Base-by-base conservation (phyloP, 2,113 vertebrate genomes). In the Dinomys branickii region DNA sequence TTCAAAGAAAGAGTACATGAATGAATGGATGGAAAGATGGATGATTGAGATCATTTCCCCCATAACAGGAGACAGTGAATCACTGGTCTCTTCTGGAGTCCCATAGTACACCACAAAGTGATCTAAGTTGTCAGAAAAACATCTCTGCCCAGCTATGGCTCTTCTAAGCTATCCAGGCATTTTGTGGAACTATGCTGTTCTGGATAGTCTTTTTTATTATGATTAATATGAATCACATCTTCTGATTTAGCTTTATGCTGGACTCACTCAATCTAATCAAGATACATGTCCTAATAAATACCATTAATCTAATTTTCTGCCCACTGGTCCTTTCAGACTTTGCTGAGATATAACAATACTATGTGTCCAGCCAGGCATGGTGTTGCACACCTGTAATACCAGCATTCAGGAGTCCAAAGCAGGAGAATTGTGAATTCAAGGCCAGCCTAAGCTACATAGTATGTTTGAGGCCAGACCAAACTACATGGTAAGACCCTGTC, bases 271-370 rank as follows among this genome's bases (percentile, higher is more conserved):
- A 52, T 85, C 85, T 65, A 94, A 52, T 41, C 81, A 87, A 69
- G 59, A 94, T 7, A 69, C 13, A 71, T 35, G 93, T 44, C 41
- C 92, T 85, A 84, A 94, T 88, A 81, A 71, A 81, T 85, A 52
- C 71, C 38, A 41, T 81, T 58, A 5, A 84, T 82, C 85, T 96
- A 81, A 97, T 93, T 85, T 82, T 94, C 59, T 71, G 91, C 0
- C 59, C 28, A 63, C 89, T 75, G 52, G 75, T 65, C 63, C n/a
- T 75, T 95, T 93, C 91, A 93, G 77, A 87, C 88, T 67, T 75
- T 90, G 54, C 82, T 96, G 91, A 97, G 97, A 97, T 91, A 95
- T 84, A 96, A 78, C 95, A 97, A 90, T 24, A 22, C 28, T 41
- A 52, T 26, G 93, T 38, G 84, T 63, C 59, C 93, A 95, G 41